Evolutionary conservation across 2,113 vertebrate species (phyloP).

Genomic region (Calypte anna): DNA sequence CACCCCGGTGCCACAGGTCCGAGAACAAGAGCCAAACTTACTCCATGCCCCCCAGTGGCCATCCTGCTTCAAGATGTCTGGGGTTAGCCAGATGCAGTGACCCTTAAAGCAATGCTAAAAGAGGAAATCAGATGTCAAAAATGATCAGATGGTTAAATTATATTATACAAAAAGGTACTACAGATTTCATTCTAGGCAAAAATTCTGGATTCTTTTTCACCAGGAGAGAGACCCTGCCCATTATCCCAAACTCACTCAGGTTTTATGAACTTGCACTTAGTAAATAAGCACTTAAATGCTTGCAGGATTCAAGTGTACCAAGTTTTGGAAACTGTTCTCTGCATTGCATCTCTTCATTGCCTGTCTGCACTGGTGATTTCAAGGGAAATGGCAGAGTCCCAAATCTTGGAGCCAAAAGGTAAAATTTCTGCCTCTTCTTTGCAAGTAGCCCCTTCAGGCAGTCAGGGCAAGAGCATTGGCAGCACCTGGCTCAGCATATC

Average conservation of each 20-base stretch:
- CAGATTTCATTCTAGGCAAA: not conserved
- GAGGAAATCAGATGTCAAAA: conserved; percentile 15
- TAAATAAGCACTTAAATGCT: accelerated
- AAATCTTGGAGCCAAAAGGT: not conserved
- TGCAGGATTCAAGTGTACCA: not conserved
- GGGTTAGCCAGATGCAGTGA: conserved; percentile 95
- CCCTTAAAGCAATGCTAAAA: conserved; percentile 97
- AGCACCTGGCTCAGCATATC: accelerated
- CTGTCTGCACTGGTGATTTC: accelerated
- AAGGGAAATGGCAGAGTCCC: not conserved
- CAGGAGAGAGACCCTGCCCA: not conserved
- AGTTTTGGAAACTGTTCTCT: not conserved
- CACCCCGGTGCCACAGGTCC: conserved; percentile 91
- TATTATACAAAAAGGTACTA: not conserved
- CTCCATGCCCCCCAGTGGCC: conserved; percentile 98
- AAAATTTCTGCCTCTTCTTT: not conserved
- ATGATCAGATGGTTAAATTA: not conserved
- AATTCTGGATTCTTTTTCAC: not conserved
- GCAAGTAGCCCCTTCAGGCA: not conserved
- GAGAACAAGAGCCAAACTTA: conserved; percentile 93
- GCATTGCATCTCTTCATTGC: not conserved
- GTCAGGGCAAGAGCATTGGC: too few species aligned
- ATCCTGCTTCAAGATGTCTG: conserved; percentile 93
- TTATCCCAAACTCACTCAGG: not conserved
- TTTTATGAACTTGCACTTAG: not conserved